phyloP scores from a whole-genome alignment of 2,113 vertebrate species.

The Charina bottae region DNA sequence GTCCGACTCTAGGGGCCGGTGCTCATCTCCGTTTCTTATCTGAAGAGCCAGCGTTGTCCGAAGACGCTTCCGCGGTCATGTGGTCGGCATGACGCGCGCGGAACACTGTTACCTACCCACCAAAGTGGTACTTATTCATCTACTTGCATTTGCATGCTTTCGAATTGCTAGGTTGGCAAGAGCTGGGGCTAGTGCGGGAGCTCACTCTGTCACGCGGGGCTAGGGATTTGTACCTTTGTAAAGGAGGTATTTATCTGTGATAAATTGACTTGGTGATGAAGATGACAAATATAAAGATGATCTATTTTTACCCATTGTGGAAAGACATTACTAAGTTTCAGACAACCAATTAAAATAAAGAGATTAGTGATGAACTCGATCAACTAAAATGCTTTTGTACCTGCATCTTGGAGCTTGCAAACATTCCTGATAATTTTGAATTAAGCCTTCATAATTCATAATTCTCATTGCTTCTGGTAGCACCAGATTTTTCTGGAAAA shows the following conservation, averaged over 20 bases:
- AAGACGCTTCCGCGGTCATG: too few relatives aligned
- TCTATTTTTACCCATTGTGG: conserved; percentile 19
- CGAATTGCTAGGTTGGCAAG: too few relatives aligned
- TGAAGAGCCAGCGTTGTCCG: too few relatives aligned
- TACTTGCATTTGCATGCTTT: too few relatives aligned
- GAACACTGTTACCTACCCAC: too few relatives aligned
- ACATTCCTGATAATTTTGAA: conserved; percentile 18
- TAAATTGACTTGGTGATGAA: conserved; percentile 55
- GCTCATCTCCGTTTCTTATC: too few relatives aligned
- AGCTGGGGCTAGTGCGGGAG: too few relatives aligned
- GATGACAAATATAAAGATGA: conserved; percentile 39
- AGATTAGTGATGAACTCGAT: conserved; percentile 22
- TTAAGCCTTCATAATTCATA: conserved; percentile 30
- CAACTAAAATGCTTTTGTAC: conserved; percentile 47
- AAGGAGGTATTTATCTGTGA: conserved; percentile 59
- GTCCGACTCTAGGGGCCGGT: too few relatives aligned
- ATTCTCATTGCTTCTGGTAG: conserved; percentile 36
- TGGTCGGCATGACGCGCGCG: too few relatives aligned
- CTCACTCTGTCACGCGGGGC: too few relatives aligned
- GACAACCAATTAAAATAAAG: conserved; percentile 38
- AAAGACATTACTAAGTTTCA: conserved; percentile 32
- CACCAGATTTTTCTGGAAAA: neutral
- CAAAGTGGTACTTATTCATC: too few relatives aligned
- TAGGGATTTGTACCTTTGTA: too few relatives aligned
- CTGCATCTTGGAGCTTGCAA: conserved; percentile 29